phyloP scores from a whole-genome alignment of 2,888 invertebrate genomes.

The Dicyrtomina minuta region DNA sequence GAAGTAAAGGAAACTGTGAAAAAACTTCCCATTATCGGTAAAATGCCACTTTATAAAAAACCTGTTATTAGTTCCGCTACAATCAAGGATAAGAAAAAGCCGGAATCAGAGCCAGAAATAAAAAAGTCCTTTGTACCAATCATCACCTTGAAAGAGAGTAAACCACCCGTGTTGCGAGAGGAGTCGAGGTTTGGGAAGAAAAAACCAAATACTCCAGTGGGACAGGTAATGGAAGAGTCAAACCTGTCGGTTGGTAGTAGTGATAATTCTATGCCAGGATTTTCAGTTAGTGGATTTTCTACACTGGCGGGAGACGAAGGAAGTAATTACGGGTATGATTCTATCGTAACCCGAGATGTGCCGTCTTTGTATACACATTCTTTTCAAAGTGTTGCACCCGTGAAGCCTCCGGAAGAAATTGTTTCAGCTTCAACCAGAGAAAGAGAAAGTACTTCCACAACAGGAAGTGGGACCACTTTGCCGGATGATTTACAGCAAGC shows the following conservation, averaged over 20 bases:
- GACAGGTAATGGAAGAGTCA: conserved; percentile 2
- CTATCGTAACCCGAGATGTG: conserved; percentile 4
- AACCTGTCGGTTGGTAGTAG: conserved; percentile 19
- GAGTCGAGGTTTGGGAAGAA: too few relatives aligned
- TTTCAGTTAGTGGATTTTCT: not conserved
- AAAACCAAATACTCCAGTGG: too few relatives aligned
- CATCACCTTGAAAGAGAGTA: too few relatives aligned
- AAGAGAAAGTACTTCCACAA: not conserved
- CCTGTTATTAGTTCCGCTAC: conserved; percentile 31
- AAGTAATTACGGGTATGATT: conserved; percentile 29
- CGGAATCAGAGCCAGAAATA: not conserved
- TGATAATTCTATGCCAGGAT: conserved; percentile 35
- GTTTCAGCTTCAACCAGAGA: conserved; percentile 1
- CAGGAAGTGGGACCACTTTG: conserved; percentile 21
- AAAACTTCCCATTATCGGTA: conserved; percentile 52
- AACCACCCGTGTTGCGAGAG: too few relatives aligned
- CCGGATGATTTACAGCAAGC: conserved; percentile 52
- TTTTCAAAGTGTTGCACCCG: conserved; percentile 12
- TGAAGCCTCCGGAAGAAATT: conserved; percentile 16
- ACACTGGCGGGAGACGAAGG: not conserved
- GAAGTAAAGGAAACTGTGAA: conserved; percentile 46
- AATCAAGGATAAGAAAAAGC: not conserved
- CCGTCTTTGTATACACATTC: conserved; percentile 32
- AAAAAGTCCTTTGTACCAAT: not conserved
- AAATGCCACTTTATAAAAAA: conserved; percentile 53